These are phyloP conservation scores for Pissodes strobi DNA, from an alignment of 1,140 invertebrate species.

Conservation along the genomic window DNA sequence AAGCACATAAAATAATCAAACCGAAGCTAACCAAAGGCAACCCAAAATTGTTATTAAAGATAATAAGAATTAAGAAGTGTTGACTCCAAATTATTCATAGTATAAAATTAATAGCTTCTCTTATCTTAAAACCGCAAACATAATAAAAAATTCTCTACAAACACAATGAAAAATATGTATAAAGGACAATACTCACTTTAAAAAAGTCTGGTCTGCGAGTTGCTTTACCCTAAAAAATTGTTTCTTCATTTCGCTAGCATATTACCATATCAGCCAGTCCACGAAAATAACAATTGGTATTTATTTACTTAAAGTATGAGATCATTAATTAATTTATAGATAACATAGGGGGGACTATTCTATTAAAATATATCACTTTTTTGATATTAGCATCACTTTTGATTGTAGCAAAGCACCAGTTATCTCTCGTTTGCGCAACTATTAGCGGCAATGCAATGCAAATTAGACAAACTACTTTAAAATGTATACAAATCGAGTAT, in stretches of 20 bases:
- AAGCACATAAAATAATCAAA: too few species aligned
- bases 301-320: conserved; percentile 26
- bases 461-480: background rate
- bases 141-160: background rate
- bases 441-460: background rate
- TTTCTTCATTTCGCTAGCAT: conserved; percentile 68
- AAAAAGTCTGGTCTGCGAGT: conserved; percentile 85
- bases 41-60: too few species aligned
- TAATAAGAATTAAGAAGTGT: too few species aligned
- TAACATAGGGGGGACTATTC: conserved; percentile 1
- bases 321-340: conserved; percentile 15
- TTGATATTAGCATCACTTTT: background rate
- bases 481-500: background rate
- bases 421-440: background rate
- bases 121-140: conserved; percentile 8
- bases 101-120: background rate
- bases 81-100: background rate
- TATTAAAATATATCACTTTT: background rate
- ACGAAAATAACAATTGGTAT: conserved; percentile 9
- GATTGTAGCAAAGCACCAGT: background rate
- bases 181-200: conserved; percentile 66
- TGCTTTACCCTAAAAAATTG: conserved; percentile 88
- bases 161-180: background rate
- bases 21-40: too few species aligned
- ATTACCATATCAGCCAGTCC: background rate